These are phyloP conservation scores for Pavo muticus DNA, from an alignment of 2,113 vertebrate genomes.

Conservation along the genomic window DNA sequence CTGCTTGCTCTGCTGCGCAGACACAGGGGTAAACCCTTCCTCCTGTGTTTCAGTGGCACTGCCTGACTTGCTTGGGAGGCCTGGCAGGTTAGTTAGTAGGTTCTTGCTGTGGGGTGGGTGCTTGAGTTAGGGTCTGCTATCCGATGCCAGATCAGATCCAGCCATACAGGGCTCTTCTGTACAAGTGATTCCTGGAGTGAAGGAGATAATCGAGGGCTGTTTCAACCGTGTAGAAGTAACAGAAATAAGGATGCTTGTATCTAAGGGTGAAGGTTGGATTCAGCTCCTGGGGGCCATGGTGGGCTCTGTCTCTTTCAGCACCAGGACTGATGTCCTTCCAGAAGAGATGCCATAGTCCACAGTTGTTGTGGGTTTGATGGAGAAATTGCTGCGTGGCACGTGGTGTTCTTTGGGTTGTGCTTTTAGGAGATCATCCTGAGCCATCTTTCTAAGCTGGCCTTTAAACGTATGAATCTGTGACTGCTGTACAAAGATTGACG, in stretches of 20 bases:
- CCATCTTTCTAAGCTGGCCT: neutral
- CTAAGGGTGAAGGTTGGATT: neutral
- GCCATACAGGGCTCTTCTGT: neutral
- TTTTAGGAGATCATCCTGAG: neutral
- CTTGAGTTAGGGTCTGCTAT: neutral
- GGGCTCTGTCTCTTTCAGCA: neutral
- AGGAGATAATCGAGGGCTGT: neutral
- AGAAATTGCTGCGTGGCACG: neutral
- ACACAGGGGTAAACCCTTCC: fast-evolving
- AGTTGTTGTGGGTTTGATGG: neutral
- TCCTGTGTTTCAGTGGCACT: fast-evolving
- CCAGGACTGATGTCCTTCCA: neutral
- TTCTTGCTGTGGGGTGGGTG: neutral
- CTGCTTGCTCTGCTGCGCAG: neutral
- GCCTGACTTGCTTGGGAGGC: neutral
- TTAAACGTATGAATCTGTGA: neutral
- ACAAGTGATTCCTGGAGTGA: neutral
- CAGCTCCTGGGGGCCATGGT: neutral
- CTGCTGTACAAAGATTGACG: neutral
- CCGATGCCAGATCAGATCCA: neutral
- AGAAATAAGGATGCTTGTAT: fast-evolving
- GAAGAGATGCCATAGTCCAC: neutral
- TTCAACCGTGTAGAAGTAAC: neutral
- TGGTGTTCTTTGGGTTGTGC: neutral
- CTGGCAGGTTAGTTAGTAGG: neutral